Conservation (phyloP, 2,113 vertebrate species). For the Rhombomys opimus region DNA sequence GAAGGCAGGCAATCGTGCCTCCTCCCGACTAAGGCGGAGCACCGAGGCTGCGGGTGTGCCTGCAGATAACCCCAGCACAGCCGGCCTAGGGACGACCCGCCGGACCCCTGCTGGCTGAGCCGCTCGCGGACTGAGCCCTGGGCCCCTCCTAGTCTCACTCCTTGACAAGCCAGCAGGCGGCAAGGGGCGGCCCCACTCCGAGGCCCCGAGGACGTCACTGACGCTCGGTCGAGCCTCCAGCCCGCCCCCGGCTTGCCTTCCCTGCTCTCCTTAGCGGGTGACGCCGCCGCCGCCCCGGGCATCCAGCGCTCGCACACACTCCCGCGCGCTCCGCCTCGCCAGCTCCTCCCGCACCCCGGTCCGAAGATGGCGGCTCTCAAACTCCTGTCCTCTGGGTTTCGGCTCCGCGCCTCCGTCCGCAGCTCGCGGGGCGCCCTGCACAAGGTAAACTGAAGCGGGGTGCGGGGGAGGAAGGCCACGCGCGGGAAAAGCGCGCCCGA, state of each 20-base stretch:
- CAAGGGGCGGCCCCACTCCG: background rate
- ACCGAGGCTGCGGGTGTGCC: background rate
- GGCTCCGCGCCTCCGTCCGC: constrained; percentile 47
- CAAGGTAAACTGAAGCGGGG: constrained; percentile 76
- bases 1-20: rapidly evolving
- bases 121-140: rapidly evolving
- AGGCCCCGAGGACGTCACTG: background rate
- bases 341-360: background rate
- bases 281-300: background rate
- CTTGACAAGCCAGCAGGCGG: background rate
- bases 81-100: background rate
- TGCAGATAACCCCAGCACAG: rapidly evolving
- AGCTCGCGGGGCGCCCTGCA: background rate
- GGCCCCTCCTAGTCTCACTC: background rate
- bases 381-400: constrained; percentile 49
- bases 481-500: background rate
- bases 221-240: constrained; percentile 51
- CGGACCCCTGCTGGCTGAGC: rapidly evolving
- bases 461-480: background rate
- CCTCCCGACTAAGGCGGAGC: background rate
- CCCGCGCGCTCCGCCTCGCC: background rate
- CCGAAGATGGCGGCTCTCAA: constrained; percentile 82
- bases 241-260: constrained; percentile 47
- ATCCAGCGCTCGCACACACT: background rate
- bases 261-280: background rate